Conservation (phyloP, 2,797 vertebrate genomes). For the Spea hammondii region DNA sequence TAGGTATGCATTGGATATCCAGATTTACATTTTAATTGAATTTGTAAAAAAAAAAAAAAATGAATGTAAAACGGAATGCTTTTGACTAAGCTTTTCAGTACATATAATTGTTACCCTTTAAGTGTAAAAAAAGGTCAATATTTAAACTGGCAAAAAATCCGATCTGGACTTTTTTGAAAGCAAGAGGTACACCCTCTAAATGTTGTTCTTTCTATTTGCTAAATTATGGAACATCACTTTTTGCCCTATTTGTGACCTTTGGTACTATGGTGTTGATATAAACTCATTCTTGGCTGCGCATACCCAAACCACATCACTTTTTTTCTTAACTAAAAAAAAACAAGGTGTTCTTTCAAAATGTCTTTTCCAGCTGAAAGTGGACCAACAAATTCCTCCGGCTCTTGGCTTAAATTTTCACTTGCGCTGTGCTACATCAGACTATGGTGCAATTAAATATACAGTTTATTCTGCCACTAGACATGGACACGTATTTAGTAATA, state of each 20-base stretch:
- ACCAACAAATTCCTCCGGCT: constrained; percentile 45
- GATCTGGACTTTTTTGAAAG: constrained; percentile 24
- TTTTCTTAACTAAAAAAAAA: constrained; percentile 29
- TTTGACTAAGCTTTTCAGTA: constrained; percentile 48
- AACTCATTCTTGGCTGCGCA: constrained; percentile 46
- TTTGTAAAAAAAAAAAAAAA: constrained; percentile 16
- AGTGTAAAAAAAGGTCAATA: constrained; percentile 47
- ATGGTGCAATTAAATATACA: constrained; percentile 25
- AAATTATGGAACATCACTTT: constrained; percentile 51
- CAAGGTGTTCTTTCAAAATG: constrained; percentile 52
- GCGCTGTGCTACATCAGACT: constrained; percentile 32
- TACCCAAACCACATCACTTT: constrained; percentile 37
- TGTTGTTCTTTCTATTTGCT: constrained; percentile 48
- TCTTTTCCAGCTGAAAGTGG: constrained; percentile 42
- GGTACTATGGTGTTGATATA: constrained; percentile 45
- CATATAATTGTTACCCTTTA: constrained; percentile 44
- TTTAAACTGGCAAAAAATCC: constrained; percentile 35
- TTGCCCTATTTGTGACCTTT: constrained; percentile 48
- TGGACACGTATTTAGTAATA: constrained; percentile 34
- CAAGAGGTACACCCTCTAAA: constrained; percentile 29
- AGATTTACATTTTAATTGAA: constrained; percentile 45
- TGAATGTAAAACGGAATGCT: constrained; percentile 40
- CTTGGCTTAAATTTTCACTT: constrained; percentile 36
- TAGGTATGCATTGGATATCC: constrained; percentile 14
- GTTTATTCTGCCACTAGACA: constrained; percentile 23